Conservation (phyloP, 2,888 invertebrate genomes). For the Drosophila birchii region DNA sequence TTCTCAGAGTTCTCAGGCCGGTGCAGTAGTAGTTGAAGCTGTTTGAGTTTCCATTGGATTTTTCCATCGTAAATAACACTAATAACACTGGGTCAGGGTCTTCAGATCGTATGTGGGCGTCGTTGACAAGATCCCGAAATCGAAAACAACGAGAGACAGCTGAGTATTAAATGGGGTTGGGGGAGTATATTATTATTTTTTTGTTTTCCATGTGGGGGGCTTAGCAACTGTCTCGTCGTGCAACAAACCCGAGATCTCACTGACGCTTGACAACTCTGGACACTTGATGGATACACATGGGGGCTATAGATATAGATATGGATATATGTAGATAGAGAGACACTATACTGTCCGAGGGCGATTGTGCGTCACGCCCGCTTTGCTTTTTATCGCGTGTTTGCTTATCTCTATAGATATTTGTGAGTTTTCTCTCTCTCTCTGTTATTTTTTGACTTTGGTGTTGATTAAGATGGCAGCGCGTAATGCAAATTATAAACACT, state of each 20-base stretch:
- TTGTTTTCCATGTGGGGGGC: slow-evolving; percentile 11
- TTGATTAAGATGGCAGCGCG: slow-evolving; percentile 44
- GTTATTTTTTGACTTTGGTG: slow-evolving; percentile 41
- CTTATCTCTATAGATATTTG: slow-evolving; percentile 57
- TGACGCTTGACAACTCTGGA: slow-evolving; percentile 47
- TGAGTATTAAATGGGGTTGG: slow-evolving; percentile 62
- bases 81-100: slow-evolving; percentile 41
- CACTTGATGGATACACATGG: slow-evolving; percentile 34
- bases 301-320: slow-evolving; percentile 18
- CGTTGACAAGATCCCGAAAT: slow-evolving; percentile 84
- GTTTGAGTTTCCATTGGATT: slow-evolving; percentile 12
- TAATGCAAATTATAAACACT: slow-evolving; percentile 65
- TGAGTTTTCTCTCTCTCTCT: slow-evolving; percentile 54
- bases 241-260: slow-evolving; percentile 84
- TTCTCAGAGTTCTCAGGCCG: slow-evolving; percentile 59
- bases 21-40: slow-evolving; percentile 6
- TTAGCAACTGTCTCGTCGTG: slow-evolving; percentile 83
- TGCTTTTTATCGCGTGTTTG: slow-evolving; percentile 62
- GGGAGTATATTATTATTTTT: slow-evolving; percentile 5
- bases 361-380: slow-evolving; percentile 64
- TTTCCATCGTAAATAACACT: slow-evolving; percentile 35
- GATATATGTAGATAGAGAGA: slow-evolving; percentile 11
- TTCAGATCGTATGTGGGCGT: slow-evolving; percentile 45
- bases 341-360: slow-evolving; percentile 18
- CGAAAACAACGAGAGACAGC: slow-evolving; percentile 84